Evolutionary conservation across 2,888 invertebrate species (phyloP).

Genomic region (Arrhopalites spinosus): DNA sequence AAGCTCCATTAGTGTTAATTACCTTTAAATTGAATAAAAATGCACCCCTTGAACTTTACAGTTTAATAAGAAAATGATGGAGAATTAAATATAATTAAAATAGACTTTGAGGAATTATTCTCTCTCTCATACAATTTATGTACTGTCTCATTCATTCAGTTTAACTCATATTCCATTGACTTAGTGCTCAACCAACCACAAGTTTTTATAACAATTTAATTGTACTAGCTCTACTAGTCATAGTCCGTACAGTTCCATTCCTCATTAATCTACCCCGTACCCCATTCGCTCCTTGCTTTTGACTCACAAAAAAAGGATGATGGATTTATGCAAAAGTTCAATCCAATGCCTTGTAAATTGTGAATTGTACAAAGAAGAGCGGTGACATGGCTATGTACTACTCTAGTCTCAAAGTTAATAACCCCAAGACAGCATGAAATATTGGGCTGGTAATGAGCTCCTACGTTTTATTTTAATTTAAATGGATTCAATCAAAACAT

Average conservation of each 20-base stretch:
- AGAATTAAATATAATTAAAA: no score
- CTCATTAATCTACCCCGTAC: not conserved
- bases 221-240: not conserved
- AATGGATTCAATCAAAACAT: slow-evolving; percentile 22
- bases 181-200: not conserved
- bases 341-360: not conserved
- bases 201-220: not conserved
- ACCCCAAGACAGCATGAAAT: slow-evolving; percentile 31
- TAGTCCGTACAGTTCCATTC: no score
- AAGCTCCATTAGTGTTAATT: no score
- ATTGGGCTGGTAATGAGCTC: slow-evolving; percentile 31
- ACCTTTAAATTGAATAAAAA: no score
- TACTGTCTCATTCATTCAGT: not conserved
- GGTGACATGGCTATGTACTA: not conserved
- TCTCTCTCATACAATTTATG: not conserved
- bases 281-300: no score
- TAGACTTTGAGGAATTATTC: not conserved
- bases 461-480: slow-evolving; percentile 33
- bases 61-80: no score
- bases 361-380: not conserved
- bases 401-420: slow-evolving; percentile 29
- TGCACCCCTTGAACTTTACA: no score
- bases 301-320: no score
- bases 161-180: not conserved
- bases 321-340: no score